Base-by-base conservation (phyloP, 2,797 vertebrate genomes). In the Gymnocypris eckloni region DNA sequence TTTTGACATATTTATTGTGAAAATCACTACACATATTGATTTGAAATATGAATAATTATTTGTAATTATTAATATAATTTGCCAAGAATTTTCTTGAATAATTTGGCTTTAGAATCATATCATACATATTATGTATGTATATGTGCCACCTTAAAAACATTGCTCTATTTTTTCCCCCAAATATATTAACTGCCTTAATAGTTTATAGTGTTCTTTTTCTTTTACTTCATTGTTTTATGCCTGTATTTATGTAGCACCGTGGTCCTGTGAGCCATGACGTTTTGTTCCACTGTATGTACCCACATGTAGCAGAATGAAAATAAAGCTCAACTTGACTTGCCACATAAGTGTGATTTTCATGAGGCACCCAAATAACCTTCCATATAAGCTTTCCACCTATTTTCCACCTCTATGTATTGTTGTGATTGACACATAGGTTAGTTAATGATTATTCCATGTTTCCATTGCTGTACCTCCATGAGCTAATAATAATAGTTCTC, bases 361-460 rank as follows among this genome's bases (percentile, higher is more conserved):
- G 16, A 75, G 13, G 3, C 61, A 25, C 39, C 54, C 28, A 69
- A 77, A 81, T 52, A 76, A 54, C 78, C 33, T 59, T 16, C 43
- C 9, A 37, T 18, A 52, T 50, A 54, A 33, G n/a, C 52, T 18
- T 48, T 61, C 72, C 72, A 73, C 67, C 50, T 66, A 67, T 83
- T 75, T 82, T 48, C 67, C 37, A 48, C n/a, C 64, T 84, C 66
- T 18, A 66, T 72, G 72, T 16, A 45, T 81, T 15, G 50, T 22
- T 52, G 67, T 84, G 84, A 87, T 70, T 84, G 78, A 76, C 84
- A 71, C 81, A 83, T 84, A 71, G 43, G 78, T 48, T 80, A 83
- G 88, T 89, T 89, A 90, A 90, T 87, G 84, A 86, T 90, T 89
- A 89, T 89, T 88, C 54, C 87, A 69, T 71, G 81, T 89, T 88